Conservation (phyloP, 2,888 invertebrate species). For the Lasioglossum morio region DNA sequence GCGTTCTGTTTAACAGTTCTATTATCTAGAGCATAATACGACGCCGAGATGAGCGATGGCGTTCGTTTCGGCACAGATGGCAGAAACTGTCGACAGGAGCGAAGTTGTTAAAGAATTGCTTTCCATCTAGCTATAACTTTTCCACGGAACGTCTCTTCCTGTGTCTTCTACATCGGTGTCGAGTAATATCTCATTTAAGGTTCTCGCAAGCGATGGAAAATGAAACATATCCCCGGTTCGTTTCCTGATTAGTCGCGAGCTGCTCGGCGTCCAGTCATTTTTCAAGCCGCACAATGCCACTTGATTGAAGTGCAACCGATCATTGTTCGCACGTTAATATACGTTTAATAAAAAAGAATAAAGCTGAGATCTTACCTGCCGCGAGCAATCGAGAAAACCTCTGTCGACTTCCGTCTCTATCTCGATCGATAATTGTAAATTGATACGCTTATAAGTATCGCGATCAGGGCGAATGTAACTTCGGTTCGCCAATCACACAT, state of each 20-base stretch:
- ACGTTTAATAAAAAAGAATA: neutral
- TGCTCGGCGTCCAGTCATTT: neutral
- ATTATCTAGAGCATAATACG: neutral
- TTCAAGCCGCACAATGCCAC: neutral
- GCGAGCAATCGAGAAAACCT: neutral
- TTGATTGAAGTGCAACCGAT: neutral
- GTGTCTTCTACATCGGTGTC: neutral
- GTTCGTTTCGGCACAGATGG: neutral
- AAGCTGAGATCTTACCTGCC: neutral
- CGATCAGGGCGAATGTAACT: neutral
- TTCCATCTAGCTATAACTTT: neutral
- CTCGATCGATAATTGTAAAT: neutral
- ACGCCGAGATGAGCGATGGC: neutral
- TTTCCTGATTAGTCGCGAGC: neutral
- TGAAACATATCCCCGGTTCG: neutral
- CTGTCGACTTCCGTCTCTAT: neutral
- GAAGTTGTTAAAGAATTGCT: neutral
- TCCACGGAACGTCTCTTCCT: neutral
- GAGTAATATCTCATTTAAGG: slow-evolving; percentile 10
- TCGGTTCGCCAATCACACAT: neutral
- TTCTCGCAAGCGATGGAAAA: neutral
- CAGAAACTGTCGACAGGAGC: neutral
- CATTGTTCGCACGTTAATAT: neutral
- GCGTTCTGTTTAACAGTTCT: neutral
- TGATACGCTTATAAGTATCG: neutral